Conservation (phyloP, 1,140 invertebrate genomes). For the Drosophila funebris region DNA sequence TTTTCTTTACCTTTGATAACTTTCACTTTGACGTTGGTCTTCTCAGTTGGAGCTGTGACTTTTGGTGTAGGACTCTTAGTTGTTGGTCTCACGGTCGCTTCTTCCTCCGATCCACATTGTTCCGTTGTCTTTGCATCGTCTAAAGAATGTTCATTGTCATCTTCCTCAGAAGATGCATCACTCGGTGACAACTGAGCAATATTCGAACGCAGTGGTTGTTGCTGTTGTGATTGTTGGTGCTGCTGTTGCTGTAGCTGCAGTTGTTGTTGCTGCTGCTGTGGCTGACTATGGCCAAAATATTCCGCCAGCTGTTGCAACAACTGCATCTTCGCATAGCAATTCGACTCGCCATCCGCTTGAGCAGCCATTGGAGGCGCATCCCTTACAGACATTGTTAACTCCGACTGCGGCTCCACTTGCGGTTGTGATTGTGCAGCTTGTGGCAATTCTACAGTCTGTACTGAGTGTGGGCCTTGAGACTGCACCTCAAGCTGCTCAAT, state of each 20-base stretch:
- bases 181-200: not conserved
- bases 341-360: conserved; percentile 8
- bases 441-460: not conserved
- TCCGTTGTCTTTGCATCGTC: not conserved
- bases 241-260: not conserved
- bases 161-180: not conserved
- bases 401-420: not conserved
- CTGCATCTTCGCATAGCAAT: conserved; percentile 25
- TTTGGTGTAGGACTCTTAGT: not conserved
- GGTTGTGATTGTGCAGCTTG: not conserved
- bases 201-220: not conserved
- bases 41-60: not conserved
- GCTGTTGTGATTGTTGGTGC: not conserved
- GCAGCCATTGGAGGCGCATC: not conserved
- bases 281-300: conserved; percentile 20
- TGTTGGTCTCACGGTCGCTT: not conserved
- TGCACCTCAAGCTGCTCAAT: not conserved
- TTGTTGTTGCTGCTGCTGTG: conserved; percentile 8
- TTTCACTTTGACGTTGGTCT: not conserved
- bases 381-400: not conserved
- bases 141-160: not conserved
- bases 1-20: not conserved
- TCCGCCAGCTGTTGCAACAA: conserved; percentile 53
- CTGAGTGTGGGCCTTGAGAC: not conserved
- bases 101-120: not conserved